Evolutionary conservation across 2,113 vertebrate species (phyloP), one percentile per base, ranked within the genome.

Genomic region (Ciconia maguari): DNA sequence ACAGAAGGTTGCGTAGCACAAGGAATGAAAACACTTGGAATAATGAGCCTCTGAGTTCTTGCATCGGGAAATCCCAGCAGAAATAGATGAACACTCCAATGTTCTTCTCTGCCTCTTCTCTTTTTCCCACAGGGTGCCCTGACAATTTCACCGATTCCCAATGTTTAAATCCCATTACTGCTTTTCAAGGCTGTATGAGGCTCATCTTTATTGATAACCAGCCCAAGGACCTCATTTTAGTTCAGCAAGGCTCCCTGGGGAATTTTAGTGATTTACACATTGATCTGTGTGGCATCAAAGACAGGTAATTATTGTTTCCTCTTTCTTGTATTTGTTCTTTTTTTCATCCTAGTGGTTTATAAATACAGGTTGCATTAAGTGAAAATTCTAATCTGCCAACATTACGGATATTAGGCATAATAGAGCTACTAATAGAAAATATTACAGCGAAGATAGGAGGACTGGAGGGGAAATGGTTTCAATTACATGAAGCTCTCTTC

Each of bases 181-280:
- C 98, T 96, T 99, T 99, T 98, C 99, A 99, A 98, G 99, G 99
- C 51, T 99, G 99, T 92, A 98, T 99, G 98, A 98, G 98, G 76
- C 99, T 99, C 98, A 98, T 99, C 93, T 98, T 98, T 98, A 99
- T 99, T 98, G 99, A 99, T 98, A 98, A 99, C 97, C 99, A 99
- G 97, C 99, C 98, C 60, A 98, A 98, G 94, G 98, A 99, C 97
- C 98, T 99, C 94, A 98, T 98, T 97, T 98, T 97, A 55, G 98
- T 99, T 89, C 99, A 99, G 97, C 99, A 99, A 98, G 99, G 99
- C 57, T 94, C 98, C 95, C 98, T 99, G 98, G 99, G 99, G 98
- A 99, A 98, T 97, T 99, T 98, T 96, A 99, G 99, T 90, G 98
- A 99, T 96, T 98, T 99, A 81, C 99, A 98, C 97, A 99, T 99